Base-by-base conservation (phyloP, 2,888 invertebrate genomes). In the Aquatica leii region DNA sequence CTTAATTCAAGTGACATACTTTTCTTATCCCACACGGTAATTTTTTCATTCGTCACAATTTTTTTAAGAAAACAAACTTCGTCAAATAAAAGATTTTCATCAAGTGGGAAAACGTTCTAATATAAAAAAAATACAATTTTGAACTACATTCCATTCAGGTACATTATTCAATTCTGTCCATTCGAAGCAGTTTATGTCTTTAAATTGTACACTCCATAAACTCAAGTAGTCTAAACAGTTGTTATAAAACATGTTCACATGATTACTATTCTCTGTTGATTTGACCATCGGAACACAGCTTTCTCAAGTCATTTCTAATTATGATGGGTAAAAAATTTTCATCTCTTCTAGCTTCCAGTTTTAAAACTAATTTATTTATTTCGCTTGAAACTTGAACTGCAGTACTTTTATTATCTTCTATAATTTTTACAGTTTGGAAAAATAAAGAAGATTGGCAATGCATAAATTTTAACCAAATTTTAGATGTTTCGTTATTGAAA, bases 371-470 rank as follows among this genome's bases (percentile, higher is more conserved):
- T 2, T 51, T 15, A 2, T 6, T 34, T 9, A 51, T 14, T 51
- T 31, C 31, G 1, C 8, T 12, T 31, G 34, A 51, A 11, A 51
- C 51, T 31, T 51, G 14, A 9, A 34, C 15, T 4, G 31, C 6
- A 14, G 14, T 51, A 34, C 6, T 51, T 6, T 24, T 51, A 9
- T 51, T 6, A 1, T 34, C 15, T 14, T 51, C 51, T n/a, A 51
- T 51, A 6, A 34, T 4, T 12, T 51, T 51, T 51, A 51, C 21
- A 8, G 51, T 34, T 2, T 48, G 6, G 12, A 18, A 4, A 40
- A 69, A 69, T 52, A 59, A 49, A n/a, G 61, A 41, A 20, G 61
- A 61, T 52, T 69, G 69, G 40, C 43, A 50, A 56, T 69, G 67
- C 15, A 69, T 8, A 43, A 69, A 67, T 37, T 65, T 57, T 1